Evolutionary conservation across 37 sponge, comb jelly and placozoan species (phyloP), one percentile per base, ranked within the genome.

Genomic region (Spongilla lacustris): DNA sequence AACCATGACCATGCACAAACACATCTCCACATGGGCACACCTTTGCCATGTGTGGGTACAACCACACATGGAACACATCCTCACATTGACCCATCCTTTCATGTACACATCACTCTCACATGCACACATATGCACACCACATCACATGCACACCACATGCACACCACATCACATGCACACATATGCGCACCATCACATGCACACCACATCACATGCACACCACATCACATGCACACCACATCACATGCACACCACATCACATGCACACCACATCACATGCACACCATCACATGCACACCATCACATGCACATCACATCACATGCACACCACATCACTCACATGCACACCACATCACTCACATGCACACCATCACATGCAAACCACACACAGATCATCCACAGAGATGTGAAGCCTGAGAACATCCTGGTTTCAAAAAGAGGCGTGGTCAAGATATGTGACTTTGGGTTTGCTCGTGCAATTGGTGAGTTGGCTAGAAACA

Each of bases 341-440:
- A 3, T 6, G 3, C 41, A 41, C 6, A 41, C 41, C 41, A 3
- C 11, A 8, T 3, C 29, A 46, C 29, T 28, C 70, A 22, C 14
- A 21, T 21, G 14, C 67, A 66, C 67, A 14, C 67, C 14, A 66
- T 66, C 67, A 22, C 19, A 22, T 14, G 14, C 19, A 21, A 14
- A 66, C 21, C 21, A 21, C n/a, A n/a, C 32, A 29, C 83, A 97
- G 98, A 90, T 98, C n/a, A 95, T 99, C 41, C 99, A 99, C 81
- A 81, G 99, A 83, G 99, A 99, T 84, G 93, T 99, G 13, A 99
- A 99, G 69, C 99, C 99, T 0, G 99, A 99, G 82, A 99, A 99
- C 76, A 94, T 99, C 26, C 94, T 99, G 6, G 92, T 99, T 13
- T 99, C 99, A 0, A 91, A 87, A 41, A 86, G 83, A 71, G 97